phyloP scores from a whole-genome alignment of 2,113 vertebrate species.

The Indri indri region DNA sequence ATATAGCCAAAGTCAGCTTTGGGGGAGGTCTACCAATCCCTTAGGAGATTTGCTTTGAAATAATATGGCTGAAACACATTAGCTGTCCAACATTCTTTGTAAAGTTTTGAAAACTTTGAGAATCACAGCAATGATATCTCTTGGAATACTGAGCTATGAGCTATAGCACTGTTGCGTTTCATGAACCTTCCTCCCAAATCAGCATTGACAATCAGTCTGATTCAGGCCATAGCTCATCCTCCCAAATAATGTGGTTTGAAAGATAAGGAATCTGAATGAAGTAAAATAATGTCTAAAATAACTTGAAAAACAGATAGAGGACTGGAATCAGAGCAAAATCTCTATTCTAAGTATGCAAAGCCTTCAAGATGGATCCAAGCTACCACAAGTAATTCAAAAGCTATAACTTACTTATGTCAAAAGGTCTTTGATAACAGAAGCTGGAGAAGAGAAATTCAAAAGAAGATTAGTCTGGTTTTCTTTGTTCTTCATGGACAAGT shows the following conservation, averaged over 20 bases:
- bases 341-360: background rate
- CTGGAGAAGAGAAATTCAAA: background rate
- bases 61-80: conserved; percentile 11
- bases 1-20: background rate
- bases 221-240: conserved; percentile 43
- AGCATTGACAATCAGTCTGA: conserved; percentile 53
- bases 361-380: conserved; percentile 27
- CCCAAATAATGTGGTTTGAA: conserved; percentile 53
- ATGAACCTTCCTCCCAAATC: conserved; percentile 52
- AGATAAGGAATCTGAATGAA: conserved; percentile 44
- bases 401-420: conserved; percentile 65
- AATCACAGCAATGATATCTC: conserved; percentile 3
- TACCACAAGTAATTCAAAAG: background rate
- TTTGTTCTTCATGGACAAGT: conserved; percentile 61
- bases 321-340: background rate
- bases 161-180: conserved; percentile 18
- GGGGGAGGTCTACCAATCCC: background rate
- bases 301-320: conserved; percentile 31
- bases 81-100: conserved; percentile 21
- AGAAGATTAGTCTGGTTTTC: conserved; percentile 43
- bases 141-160: conserved; percentile 26
- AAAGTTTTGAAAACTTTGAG: conserved; percentile 43
- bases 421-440: conserved; percentile 55
- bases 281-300: conserved; percentile 54
- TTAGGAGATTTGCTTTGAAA: conserved; percentile 33